These are phyloP conservation scores for Cydia amplana DNA, from an alignment of 1,140 invertebrate genomes.

Conservation along the genomic window DNA sequence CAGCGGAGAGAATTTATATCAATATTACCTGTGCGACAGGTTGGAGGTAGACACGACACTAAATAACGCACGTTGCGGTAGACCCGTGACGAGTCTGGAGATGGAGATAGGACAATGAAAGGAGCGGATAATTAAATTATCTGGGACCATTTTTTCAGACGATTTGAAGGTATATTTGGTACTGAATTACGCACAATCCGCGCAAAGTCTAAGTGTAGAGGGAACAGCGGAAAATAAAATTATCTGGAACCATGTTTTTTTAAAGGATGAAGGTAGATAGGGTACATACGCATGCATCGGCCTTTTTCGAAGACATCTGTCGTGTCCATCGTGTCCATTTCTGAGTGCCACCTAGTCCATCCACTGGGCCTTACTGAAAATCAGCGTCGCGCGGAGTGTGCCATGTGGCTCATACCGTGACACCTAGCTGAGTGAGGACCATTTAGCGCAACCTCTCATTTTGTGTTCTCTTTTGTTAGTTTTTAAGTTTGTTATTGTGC, in stretches of 20 bases:
- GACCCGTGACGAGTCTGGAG: neutral
- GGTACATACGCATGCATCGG: constrained; percentile 2
- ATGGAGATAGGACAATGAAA: neutral
- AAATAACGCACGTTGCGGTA: constrained; percentile 26
- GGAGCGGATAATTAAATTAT: neutral
- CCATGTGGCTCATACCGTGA: too few species aligned
- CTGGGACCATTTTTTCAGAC: neutral
- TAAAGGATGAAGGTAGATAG: neutral
- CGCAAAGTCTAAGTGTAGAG: neutral
- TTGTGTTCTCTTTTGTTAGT: too few species aligned
- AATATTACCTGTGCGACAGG: too few species aligned
- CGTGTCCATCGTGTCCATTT: too few species aligned
- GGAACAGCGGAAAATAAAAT: neutral
- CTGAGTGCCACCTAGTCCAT: too few species aligned
- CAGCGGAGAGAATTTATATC: too few species aligned
- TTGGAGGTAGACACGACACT: constrained; percentile 12
- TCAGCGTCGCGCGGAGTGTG: too few species aligned
- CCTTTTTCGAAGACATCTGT: too few species aligned
- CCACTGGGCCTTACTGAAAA: too few species aligned
- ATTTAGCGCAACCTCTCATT: too few species aligned
- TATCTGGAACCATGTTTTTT: neutral
- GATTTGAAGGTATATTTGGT: neutral
- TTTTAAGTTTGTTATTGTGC: too few species aligned
- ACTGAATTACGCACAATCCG: constrained; percentile 1
- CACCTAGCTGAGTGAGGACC: too few species aligned